These are phyloP conservation scores for Ridgeia piscesae DNA, from an alignment of 1,140 invertebrate species.

Conservation along the genomic window DNA sequence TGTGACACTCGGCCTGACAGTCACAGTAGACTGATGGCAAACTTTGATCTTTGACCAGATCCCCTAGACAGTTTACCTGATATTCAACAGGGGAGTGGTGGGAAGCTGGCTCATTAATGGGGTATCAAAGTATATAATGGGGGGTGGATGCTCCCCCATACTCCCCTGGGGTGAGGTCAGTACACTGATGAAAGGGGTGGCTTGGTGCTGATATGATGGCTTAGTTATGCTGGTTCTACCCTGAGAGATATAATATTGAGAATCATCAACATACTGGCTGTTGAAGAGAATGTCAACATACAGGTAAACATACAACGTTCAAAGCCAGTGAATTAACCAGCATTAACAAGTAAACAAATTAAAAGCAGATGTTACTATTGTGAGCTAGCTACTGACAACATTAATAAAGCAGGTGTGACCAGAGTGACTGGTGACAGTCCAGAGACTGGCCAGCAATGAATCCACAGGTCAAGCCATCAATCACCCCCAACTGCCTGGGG, in stretches of 20 bases:
- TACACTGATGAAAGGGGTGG: neutral
- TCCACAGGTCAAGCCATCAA: neutral
- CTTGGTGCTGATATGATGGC: neutral
- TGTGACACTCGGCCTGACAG: neutral
- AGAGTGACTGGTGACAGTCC: neutral
- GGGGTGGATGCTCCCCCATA: neutral
- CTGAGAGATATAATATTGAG: neutral
- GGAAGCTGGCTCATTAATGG: neutral
- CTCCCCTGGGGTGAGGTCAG: neutral
- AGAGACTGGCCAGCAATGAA: neutral
- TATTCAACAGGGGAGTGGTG: neutral
- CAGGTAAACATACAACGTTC: neutral
- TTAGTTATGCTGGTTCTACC: neutral
- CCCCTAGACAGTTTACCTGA: neutral
- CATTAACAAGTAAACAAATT: neutral
- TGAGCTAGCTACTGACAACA: neutral
- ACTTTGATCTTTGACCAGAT: neutral
- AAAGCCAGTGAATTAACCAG: neutral
- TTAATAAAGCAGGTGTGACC: neutral
- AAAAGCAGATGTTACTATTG: neutral
- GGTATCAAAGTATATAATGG: neutral
- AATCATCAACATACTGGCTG: neutral
- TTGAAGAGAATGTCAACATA: too few species aligned
- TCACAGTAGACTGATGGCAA: neutral
- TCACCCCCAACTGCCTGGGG: neutral